phyloP scores from a whole-genome alignment of 2,113 vertebrate genomes.

The Picathartes gymnocephalus region DNA sequence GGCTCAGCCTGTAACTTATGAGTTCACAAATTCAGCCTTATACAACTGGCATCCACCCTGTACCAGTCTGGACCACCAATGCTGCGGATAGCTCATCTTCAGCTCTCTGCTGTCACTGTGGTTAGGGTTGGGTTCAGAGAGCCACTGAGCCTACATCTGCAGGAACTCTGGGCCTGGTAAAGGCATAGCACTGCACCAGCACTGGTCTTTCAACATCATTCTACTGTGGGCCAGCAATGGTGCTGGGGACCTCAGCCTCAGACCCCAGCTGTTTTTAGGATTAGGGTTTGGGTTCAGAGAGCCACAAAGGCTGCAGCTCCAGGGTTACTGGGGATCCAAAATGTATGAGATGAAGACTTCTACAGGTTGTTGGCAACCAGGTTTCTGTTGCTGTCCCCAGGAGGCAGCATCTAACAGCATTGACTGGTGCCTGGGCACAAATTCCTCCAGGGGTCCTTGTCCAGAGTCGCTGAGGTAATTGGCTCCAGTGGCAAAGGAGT shows the following conservation, averaged over 20 bases:
- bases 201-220: neutral
- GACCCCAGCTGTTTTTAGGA: neutral
- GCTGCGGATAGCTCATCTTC: neutral
- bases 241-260: neutral
- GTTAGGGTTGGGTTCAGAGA: neutral
- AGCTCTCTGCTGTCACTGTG: neutral
- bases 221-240: fast-evolving
- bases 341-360: neutral
- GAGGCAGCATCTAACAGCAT: neutral
- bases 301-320: neutral
- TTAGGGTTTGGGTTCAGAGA: neutral
- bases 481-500: neutral
- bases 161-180: neutral
- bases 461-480: fast-evolving
- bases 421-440: neutral
- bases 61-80: neutral
- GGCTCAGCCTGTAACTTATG: neutral
- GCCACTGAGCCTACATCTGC: neutral
- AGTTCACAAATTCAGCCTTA: neutral
- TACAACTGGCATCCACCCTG: neutral
- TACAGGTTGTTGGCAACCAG: neutral
- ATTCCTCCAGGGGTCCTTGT: neutral
- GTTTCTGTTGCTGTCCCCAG: neutral
- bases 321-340: neutral
- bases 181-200: neutral